phyloP scores from a whole-genome alignment of 2,797 vertebrate genomes.

The Chelon auratus region DNA sequence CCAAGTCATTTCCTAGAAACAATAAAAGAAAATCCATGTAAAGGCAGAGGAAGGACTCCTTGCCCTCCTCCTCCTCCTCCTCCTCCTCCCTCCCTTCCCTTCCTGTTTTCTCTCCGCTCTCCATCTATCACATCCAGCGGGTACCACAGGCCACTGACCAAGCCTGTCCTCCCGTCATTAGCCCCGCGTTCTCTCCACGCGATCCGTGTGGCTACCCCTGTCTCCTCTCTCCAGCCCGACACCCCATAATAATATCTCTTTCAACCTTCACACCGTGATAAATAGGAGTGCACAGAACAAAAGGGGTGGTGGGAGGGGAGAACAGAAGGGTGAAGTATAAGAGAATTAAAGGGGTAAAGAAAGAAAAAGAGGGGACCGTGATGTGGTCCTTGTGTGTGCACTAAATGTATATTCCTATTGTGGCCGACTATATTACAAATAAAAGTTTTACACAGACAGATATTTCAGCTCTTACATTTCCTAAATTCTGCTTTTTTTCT shows the following conservation, averaged over 20 bases:
- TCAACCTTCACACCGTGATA: constrained; percentile 99
- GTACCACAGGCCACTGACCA: constrained; percentile 99
- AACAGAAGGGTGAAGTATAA: constrained; percentile 46
- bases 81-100: constrained; percentile 54
- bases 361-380: constrained; percentile 39
- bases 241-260: constrained; percentile 99
- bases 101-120: constrained; percentile 89
- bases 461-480: neutral
- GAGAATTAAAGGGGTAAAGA: constrained; percentile 56
- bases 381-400: neutral
- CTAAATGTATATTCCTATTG: neutral
- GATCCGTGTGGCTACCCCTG: constrained; percentile 99
- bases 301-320: constrained; percentile 78
- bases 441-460: neutral
- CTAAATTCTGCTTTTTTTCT: neutral
- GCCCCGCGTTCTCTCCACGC: constrained; percentile 95
- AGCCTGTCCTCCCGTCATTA: constrained; percentile 99
- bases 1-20: constrained; percentile 55
- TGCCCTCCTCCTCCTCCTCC: constrained; percentile 24
- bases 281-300: constrained; percentile 99
- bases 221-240: constrained; percentile 97
- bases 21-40: constrained; percentile 66
- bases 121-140: constrained; percentile 97
- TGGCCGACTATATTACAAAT: neutral
- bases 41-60: constrained; percentile 51